Conservation (phyloP, 2,888 invertebrate species). For the Timandra comae region DNA sequence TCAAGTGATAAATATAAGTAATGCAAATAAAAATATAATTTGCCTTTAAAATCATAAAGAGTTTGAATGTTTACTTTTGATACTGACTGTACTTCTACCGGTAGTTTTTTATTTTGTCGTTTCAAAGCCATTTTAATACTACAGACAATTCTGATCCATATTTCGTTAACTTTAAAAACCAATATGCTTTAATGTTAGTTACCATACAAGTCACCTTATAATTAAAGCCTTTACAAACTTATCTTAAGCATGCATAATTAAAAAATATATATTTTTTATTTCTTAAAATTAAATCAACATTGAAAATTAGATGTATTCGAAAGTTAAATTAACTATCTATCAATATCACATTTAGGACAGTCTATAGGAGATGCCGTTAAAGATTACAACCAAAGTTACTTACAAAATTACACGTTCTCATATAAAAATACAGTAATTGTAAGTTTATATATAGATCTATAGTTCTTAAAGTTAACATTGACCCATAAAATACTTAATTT, state of each 20-base stretch:
- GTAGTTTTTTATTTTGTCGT: too few relatives aligned
- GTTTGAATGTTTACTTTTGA: too few relatives aligned
- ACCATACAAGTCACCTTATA: too few relatives aligned
- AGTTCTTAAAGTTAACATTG: constrained; percentile 3
- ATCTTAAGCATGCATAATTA: constrained; percentile 7
- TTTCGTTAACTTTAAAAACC: too few relatives aligned
- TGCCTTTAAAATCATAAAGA: too few relatives aligned
- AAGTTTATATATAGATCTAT: constrained; percentile 5
- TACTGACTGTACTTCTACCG: too few relatives aligned
- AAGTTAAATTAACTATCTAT: constrained; percentile 42
- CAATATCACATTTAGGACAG: constrained; percentile 59
- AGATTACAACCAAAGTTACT: constrained; percentile 42
- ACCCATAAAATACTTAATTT: constrained; percentile 3
- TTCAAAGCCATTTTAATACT: too few relatives aligned
- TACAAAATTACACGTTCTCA: constrained; percentile 26
- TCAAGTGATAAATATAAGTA: too few relatives aligned
- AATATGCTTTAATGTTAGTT: too few relatives aligned
- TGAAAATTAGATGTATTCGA: constrained; percentile 21
- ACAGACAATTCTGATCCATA: too few relatives aligned
- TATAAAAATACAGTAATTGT: constrained; percentile 36
- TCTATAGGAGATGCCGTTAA: constrained; percentile 49
- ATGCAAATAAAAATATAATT: too few relatives aligned
- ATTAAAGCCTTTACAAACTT: too few relatives aligned
- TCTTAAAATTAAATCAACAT: constrained; percentile 13
- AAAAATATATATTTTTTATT: constrained; percentile 11